Conservation (phyloP, 2,113 vertebrate species). For the Isichthys henryi region DNA sequence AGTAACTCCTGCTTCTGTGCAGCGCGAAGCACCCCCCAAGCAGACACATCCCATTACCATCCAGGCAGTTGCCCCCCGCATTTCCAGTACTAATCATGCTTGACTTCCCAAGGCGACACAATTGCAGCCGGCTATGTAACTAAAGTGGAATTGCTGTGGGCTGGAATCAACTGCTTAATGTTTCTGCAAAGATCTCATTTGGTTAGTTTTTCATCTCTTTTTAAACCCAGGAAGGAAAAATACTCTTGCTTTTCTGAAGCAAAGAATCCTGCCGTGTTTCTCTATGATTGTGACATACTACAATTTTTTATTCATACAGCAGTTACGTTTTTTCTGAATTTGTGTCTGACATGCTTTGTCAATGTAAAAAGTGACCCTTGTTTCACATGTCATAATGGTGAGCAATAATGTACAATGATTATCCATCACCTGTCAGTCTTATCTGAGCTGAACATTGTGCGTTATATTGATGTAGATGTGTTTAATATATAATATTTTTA, state of each 20-base stretch:
- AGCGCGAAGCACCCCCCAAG: slow-evolving; percentile 66
- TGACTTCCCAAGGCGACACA: not conserved
- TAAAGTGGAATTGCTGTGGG: not conserved
- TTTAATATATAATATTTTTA: not conserved
- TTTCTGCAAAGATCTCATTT: not conserved
- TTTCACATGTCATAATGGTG: not conserved
- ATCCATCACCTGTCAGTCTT: not conserved
- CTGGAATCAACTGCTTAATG: not conserved
- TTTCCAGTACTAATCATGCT: not conserved
- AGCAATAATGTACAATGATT: not conserved
- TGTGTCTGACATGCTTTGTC: too few species aligned
- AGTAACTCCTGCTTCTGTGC: slow-evolving; percentile 90
- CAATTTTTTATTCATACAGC: not conserved
- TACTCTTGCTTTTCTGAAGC: not conserved
- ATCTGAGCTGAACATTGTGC: not conserved
- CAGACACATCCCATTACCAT: not conserved
- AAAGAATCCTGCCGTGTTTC: not conserved
- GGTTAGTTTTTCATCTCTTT: not conserved
- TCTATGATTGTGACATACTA: not conserved
- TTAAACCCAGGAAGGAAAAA: not conserved
- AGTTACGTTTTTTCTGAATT: not conserved
- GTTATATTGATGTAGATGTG: not conserved
- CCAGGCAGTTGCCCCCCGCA: not conserved
- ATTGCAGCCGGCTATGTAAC: not conserved
- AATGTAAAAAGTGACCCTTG: not conserved